These are phyloP conservation scores for Perccottus glenii DNA, from an alignment of 2,113 vertebrate genomes.

Conservation along the genomic window DNA sequence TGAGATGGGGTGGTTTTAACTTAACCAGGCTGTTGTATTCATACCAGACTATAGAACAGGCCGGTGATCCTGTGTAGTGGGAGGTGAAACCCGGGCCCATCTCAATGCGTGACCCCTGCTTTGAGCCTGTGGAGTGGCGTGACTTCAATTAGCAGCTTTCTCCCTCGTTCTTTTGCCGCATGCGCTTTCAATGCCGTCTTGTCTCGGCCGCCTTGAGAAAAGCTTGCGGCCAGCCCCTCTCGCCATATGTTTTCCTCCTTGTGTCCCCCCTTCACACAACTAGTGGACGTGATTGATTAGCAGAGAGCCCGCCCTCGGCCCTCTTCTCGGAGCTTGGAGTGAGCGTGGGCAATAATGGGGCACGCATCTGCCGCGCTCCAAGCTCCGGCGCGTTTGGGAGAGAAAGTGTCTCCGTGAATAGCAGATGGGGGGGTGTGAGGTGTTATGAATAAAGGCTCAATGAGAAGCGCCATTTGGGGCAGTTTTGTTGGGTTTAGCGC, in stretches of 20 bases:
- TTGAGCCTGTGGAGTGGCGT: slow-evolving; percentile 62
- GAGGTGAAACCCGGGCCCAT: slow-evolving; percentile 29
- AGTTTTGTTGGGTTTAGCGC: slow-evolving; percentile 59
- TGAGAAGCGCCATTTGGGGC: slow-evolving; percentile 76
- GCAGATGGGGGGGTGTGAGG: slow-evolving; percentile 78
- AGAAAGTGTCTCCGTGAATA: slow-evolving; percentile 77
- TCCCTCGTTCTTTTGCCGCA: slow-evolving; percentile 41
- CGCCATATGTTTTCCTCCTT: slow-evolving; percentile 80
- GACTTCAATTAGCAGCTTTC: slow-evolving; percentile 78
- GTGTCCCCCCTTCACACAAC: slow-evolving; percentile 75
- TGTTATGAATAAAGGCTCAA: slow-evolving; percentile 81
- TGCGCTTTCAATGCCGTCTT: slow-evolving; percentile 63
- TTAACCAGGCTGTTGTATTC: slow-evolving; percentile 13
- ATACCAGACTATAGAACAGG: neutral
- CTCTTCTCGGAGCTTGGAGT: slow-evolving; percentile 63
- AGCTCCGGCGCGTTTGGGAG: slow-evolving; percentile 64
- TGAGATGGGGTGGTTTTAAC: neutral
- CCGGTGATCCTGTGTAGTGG: slow-evolving; percentile 11
- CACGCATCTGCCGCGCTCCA: slow-evolving; percentile 79
- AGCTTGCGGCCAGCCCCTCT: slow-evolving; percentile 58
- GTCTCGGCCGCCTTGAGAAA: slow-evolving; percentile 66
- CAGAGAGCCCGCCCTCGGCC: slow-evolving; percentile 76
- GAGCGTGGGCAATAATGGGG: slow-evolving; percentile 68
- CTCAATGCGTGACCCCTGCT: slow-evolving; percentile 54
- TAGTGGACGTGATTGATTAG: slow-evolving; percentile 84